Base-by-base conservation (phyloP, 2,888 invertebrate species). In the Drosophila colorata region DNA sequence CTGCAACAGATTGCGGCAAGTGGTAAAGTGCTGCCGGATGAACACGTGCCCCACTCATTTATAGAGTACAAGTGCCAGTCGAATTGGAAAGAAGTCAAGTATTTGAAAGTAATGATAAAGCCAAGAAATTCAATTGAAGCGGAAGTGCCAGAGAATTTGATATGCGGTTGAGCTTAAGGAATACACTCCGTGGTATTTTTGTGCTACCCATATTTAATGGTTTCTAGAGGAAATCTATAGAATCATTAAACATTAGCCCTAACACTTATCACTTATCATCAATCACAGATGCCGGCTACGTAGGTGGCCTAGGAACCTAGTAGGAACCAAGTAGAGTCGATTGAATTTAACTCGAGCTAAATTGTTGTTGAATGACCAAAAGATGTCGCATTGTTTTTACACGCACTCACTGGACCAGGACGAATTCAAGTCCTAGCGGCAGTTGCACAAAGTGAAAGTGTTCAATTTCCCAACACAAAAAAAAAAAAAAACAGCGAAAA, bases 391-490 rank as follows among this genome's bases (percentile, higher is more conserved):
- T 60, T 77, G 55, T 75, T 80, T 46, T 48, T 44, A 68, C 33
- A 61, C 51, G 2, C 11, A 33, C 44, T 61, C 31, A 6, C 18
- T 38, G 55, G 43, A 65, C 41, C 81, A 74, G 47, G 40, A 59
- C 63, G 47, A 74, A 68, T 63, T 23, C 16, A 58, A 60, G 44
- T 82, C 64, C 68, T 70, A 44, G 74, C 82, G 82, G 88, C 70
- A 64, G 16, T 67, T 35, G 2, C 9, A 74, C 77, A 86, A 83
- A 83, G 68, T 68, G 87, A 88, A 88, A 88, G 83, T 88, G 57
- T 88, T 71, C 71, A 48, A 75, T 83, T 83, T 64, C 88, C 4
- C 2, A 18, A 23, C 33, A 11, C 0, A 35, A 4, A 7, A 2
- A 25, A 4, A 38, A 13, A 48, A 23, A 16, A 28, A 38, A 52